Evolutionary conservation across 2,113 vertebrate species (phyloP).

Genomic region (Heterochromis multidens): DNA sequence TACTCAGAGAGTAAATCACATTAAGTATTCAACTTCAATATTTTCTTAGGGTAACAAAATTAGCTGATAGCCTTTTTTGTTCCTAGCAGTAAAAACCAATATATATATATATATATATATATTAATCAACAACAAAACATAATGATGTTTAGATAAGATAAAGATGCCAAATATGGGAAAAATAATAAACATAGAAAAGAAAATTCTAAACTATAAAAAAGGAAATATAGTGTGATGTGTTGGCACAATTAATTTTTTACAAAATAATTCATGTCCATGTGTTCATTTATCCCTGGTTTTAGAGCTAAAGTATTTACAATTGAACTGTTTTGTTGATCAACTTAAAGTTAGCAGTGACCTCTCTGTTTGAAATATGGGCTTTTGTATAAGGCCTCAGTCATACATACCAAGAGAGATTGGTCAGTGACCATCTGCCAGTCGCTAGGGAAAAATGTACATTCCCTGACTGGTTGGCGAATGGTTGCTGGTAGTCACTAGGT

Average conservation of each 20-base stretch:
- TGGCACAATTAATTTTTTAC: not conserved
- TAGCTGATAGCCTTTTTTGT: not conserved
- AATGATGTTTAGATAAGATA: not conserved
- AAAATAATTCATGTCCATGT: not conserved
- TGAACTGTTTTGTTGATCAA: not conserved
- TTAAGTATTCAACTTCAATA: not conserved
- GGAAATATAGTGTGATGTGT: not conserved
- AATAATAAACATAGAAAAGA: not conserved
- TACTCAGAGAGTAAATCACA: not conserved
- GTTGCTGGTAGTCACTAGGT: not conserved
- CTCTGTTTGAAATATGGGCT: not conserved
- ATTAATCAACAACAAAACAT: not conserved
- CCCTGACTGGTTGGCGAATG: not conserved
- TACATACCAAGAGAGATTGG: not conserved
- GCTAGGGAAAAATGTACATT: not conserved
- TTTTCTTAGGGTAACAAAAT: not conserved
- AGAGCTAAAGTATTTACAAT: not conserved
- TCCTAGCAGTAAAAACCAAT: not conserved
- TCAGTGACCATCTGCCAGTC: not conserved
- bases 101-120: accelerated
- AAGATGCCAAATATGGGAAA: not conserved
- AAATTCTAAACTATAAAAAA: not conserved
- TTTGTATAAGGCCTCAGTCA: not conserved
- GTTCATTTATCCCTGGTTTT: not conserved
- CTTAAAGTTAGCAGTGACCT: not conserved